Evolutionary conservation across 1,140 invertebrate genomes (phyloP).

Genomic region (Drosophila lacertosa): DNA sequence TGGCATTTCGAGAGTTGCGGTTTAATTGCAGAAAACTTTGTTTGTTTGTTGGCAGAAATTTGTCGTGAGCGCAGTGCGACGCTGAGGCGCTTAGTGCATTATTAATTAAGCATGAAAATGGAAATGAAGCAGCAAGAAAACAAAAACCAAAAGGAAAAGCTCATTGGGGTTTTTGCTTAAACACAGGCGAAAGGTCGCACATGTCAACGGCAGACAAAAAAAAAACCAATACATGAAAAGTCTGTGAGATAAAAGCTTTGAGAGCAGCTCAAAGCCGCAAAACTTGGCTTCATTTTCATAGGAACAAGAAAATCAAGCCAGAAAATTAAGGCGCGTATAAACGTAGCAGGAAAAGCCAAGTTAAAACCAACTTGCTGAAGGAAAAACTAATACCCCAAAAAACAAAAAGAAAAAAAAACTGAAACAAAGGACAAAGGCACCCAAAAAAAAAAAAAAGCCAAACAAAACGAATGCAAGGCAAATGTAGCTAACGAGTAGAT

Average conservation of each 20-base stretch:
- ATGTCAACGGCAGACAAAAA: conserved; percentile 47
- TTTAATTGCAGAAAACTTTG: conserved; percentile 36
- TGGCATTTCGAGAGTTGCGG: conserved; percentile 44
- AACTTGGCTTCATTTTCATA: conserved; percentile 37
- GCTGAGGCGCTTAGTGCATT: conserved; percentile 56
- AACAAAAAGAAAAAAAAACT: conserved; percentile 24
- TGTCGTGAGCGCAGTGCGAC: conserved; percentile 11
- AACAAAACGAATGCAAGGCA: conserved; percentile 28
- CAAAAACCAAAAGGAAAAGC: conserved; percentile 17
- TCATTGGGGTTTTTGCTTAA: conserved; percentile 7
- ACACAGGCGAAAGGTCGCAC: conserved; percentile 29
- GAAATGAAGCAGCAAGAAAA: conserved; percentile 1
- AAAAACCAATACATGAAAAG: conserved; percentile 14
- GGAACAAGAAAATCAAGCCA: conserved; percentile 30
- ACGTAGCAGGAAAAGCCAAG: conserved; percentile 42
- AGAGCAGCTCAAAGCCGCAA: conserved; percentile 37
- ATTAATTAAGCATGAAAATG: conserved; percentile 70
- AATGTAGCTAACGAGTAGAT: conserved; percentile 65
- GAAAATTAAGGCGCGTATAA: conserved; percentile 70
- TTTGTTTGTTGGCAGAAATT: conserved; percentile 19
- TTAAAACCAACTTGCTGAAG: conserved; percentile 52
- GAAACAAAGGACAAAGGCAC: conserved; percentile 25
- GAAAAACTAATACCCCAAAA: conserved; percentile 54
- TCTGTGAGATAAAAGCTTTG: conserved; percentile 17
- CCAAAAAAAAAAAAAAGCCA: conserved; percentile 21